Base-by-base conservation (phyloP, 2,888 invertebrate genomes). In the Hydroisotoma schaefferi region DNA sequence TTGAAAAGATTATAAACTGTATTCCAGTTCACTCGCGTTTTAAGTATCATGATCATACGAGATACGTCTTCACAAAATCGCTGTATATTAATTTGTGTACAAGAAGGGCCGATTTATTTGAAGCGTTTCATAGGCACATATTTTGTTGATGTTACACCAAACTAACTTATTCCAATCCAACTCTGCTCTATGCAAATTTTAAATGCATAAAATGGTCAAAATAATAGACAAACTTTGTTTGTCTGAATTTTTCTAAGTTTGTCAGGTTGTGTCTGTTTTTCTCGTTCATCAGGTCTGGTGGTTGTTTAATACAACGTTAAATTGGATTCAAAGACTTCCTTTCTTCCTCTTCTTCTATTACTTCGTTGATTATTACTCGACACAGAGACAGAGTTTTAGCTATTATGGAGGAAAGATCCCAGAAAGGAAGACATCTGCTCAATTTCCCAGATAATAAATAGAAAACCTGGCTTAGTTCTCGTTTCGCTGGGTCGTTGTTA, bases 391-490 rank as follows among this genome's bases (percentile, higher is more conserved):
- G n/a, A n/a, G n/a, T n/a, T n/a, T n/a, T n/a, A n/a, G n/a, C n/a
- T 33, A 15, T 15, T 15, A 15, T 33, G 15, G 33, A 33, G 33
- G 46, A 15, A n/a, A 46, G 38, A 37, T 37, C 37, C 3, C 22
- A 23, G n/a, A n/a, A n/a, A n/a, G n/a, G 18, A 25, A 52, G 38
- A 52, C 52, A 52, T 52, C 52, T 52, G 52, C 52, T 52, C 52
- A 37, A 52, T 52, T 52, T 52, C 52, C 52, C 52, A 52, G 52
- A 52, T 52, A 52, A 52, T 52, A 52, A 52, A 52, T 52, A 52
- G 52, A 25, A 49, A 52, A 37, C 52, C 52, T 52, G 52, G 37
- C 52, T 52, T 37, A 29, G 26, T 49, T 27, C 49, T 49, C n/a
- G n/a, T n/a, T n/a, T n/a, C n/a, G n/a, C n/a, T n/a, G n/a, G n/a